phyloP scores from a whole-genome alignment of 2,113 vertebrate genomes.

The Pangasianodon gigas region DNA sequence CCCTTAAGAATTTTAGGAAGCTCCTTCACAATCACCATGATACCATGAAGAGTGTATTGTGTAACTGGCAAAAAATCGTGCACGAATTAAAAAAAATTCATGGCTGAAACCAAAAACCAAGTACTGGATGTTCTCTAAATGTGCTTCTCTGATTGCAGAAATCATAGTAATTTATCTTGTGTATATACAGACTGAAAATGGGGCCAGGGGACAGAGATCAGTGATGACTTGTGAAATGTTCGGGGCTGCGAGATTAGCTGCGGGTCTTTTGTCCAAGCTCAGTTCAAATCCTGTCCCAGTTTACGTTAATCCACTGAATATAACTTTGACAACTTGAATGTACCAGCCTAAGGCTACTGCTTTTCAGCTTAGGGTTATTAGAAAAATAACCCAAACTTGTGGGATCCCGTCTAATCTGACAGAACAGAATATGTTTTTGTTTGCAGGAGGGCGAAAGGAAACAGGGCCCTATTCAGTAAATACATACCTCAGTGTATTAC shows the following conservation, averaged over 20 bases:
- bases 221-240: background rate
- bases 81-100: no score
- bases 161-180: background rate
- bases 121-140: background rate
- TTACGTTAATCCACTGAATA: background rate
- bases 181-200: background rate
- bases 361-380: background rate
- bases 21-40: no score
- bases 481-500: background rate
- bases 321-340: background rate
- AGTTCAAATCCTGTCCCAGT: background rate
- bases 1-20: no score
- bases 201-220: background rate
- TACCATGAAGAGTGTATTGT: no score
- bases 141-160: background rate
- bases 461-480: background rate
- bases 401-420: background rate
- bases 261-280: background rate
- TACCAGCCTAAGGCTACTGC: background rate
- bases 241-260: background rate
- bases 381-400: background rate
- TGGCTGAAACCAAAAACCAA: background rate
- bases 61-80: no score
- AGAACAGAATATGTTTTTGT: background rate
- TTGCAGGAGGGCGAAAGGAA: background rate